Conservation (phyloP, 2,113 vertebrate genomes). For the Sigmodon hispidus region DNA sequence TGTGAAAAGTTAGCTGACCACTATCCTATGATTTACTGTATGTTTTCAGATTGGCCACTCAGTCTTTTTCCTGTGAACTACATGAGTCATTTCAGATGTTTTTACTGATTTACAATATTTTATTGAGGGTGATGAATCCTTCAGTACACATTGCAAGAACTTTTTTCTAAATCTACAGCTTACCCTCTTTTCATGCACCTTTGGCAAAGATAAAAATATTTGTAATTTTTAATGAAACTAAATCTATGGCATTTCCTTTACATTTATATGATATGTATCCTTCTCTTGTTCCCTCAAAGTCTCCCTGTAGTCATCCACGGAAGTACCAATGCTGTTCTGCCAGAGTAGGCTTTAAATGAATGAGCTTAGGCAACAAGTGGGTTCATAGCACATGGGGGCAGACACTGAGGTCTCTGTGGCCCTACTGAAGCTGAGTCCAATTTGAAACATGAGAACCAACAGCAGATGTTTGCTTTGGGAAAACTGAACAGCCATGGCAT, state of each 20-base stretch:
- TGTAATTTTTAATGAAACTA: constrained; percentile 10
- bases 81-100: not conserved
- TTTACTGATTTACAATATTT: not conserved
- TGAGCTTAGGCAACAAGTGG: not conserved
- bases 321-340: not conserved
- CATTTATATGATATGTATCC: not conserved
- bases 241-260: not conserved
- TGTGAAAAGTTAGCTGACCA: not conserved
- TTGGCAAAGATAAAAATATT: constrained; percentile 22
- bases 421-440: not conserved
- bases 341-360: not conserved
- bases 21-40: not conserved
- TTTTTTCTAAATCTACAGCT: not conserved
- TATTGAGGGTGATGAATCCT: not conserved
- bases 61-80: not conserved
- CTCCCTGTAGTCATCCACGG: not conserved
- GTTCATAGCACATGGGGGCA: not conserved
- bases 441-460: not conserved
- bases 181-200: not conserved
- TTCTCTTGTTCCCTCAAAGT: not conserved
- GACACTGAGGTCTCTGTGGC: not conserved
- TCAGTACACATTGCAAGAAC: not conserved
- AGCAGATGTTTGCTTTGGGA: not conserved
- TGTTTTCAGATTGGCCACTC: constrained; percentile 4
- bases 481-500: not conserved